Evolutionary conservation across 1,140 invertebrate species (phyloP), one percentile per base, ranked within the genome.

Genomic region (Bombus ignitus): DNA sequence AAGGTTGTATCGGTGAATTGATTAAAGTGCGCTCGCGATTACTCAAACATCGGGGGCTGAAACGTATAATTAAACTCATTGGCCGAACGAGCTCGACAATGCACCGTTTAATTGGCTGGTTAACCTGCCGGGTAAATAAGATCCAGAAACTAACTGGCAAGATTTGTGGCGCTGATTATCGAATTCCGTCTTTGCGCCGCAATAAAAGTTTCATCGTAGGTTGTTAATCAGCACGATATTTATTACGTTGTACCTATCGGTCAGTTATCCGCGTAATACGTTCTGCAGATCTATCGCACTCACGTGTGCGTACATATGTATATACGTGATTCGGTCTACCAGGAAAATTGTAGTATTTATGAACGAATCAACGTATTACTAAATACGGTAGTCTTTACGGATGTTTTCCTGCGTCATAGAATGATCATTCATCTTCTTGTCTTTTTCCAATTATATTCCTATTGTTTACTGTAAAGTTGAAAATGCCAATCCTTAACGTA

Each of bases 151-250:
- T 70, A 77, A 10, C 25, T 4, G 13, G 37, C 25, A 18, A 59
- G 75, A 76, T 76, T 57, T 28, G 35, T 28, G 53, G 12, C 35
- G 53, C 35, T 39, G 53, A 39, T 77, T 78, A 78, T 62, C 59
- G 28, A 65, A 78, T 44, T 35, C 13, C n/a, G 44, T 44, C 42
- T 57, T 77, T 77, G 57, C 66, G 44, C 28, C 22, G 44, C 79
- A 71, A 71, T 72, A 53, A 81, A 72, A 72, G 47, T 72, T 37
- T 72, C 47, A 81, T 72, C 32, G 44, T 72, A 18, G 37, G 28
- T 71, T 71, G 66, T 81, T 81, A 81, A 81, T 81, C 78, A 57
- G 15, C 28, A 44, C 35, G 47, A 71, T 47, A 39, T 81, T 81
- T 71, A 53, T 81, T 81, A 39, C 66, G 42, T 12, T n/a, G 10